Percentiles rank a stretch among this genome's conserved stretches.
phyloP scores from a whole-genome alignment of 2,888 invertebrate species.

The Chaitophorus viminalis region DNA sequence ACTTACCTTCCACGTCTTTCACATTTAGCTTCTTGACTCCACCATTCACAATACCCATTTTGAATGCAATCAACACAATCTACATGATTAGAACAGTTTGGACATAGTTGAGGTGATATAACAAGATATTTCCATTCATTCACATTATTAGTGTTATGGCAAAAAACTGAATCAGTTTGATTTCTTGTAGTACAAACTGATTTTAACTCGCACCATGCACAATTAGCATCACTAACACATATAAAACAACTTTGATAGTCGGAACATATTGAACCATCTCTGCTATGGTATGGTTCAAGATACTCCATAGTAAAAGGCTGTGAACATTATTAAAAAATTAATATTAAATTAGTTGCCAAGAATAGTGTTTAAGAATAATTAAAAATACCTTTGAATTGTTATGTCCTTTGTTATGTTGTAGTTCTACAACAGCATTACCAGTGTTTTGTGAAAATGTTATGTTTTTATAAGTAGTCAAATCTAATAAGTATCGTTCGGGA shows the following conservation, averaged over 20 bases:
- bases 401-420: conserved; percentile 78
- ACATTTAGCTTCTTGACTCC: conserved; percentile 88
- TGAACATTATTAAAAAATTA: background rate
- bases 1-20: conserved; percentile 76
- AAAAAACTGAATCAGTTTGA: conserved; percentile 75
- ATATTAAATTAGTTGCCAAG: background rate
- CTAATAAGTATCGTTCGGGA: conserved; percentile 74
- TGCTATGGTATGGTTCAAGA: conserved; percentile 86
- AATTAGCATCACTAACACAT: conserved; percentile 87
- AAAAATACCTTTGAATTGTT: conserved; percentile 76
- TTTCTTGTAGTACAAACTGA: conserved; percentile 76
- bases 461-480: conserved; percentile 69
- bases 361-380: conserved; percentile 12
- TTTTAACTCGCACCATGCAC: conserved; percentile 91
- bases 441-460: conserved; percentile 66
- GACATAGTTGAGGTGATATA: conserved; percentile 83
- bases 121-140: conserved; percentile 80
- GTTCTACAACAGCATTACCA: conserved; percentile 73
- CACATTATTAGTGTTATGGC: conserved; percentile 66
- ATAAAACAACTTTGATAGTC: conserved; percentile 85
- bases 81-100: conserved; percentile 89
- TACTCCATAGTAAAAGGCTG: conserved; percentile 86
- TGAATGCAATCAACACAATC: conserved; percentile 85
- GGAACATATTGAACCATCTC: conserved; percentile 75
- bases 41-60: conserved; percentile 89